Evolutionary conservation across 2,113 vertebrate species (phyloP), one percentile per base, ranked within the genome.

Genomic region (Vireo altiloquus): DNA sequence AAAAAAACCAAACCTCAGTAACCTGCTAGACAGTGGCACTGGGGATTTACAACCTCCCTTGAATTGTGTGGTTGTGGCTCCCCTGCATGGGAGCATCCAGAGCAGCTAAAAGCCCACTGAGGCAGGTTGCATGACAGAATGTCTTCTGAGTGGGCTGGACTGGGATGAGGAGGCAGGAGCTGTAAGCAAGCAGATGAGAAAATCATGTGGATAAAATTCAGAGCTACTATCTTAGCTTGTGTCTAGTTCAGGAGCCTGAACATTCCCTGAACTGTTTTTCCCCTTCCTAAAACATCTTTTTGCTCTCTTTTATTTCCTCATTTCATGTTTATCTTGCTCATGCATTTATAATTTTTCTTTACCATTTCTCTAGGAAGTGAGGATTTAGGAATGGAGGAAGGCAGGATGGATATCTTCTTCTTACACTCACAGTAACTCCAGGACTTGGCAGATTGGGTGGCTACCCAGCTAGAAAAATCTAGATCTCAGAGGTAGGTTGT

Each of bases 11-110:
- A 59, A 42, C 18, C 8, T 33, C 72, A 31, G 49, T 87, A 85
- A 92, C 72, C 57, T 91, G 71, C 89, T 94, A 89, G 82, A 47
- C 13, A 24, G 40, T 81, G 83, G 31, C 56, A 39, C 42, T 10
- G 33, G 53, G 56, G 66, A 82, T 88, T 88, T 68, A 56, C 74
- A 90, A 33, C 69, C 53, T 89, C 53, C 13, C 10, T 88, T 15
- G 63, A 46, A 24, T 20, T 35, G 7, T 2, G 7, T 64, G 53
- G 11, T 6, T 31, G 35, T 64, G 49, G 40, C 13, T 61, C 16
- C 19, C 27, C 16, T 47, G 13, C 15, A 14, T 4, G 10, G 40
- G 12, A 75, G n/a, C 25, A 50, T 37, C 37, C 19, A 40, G 47
- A 81, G 56, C 22, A 86, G 19, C 37, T 87, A 46, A 14, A 84